Evolutionary conservation across 2,113 vertebrate genomes (phyloP).

Genomic region (Empidonax traillii): DNA sequence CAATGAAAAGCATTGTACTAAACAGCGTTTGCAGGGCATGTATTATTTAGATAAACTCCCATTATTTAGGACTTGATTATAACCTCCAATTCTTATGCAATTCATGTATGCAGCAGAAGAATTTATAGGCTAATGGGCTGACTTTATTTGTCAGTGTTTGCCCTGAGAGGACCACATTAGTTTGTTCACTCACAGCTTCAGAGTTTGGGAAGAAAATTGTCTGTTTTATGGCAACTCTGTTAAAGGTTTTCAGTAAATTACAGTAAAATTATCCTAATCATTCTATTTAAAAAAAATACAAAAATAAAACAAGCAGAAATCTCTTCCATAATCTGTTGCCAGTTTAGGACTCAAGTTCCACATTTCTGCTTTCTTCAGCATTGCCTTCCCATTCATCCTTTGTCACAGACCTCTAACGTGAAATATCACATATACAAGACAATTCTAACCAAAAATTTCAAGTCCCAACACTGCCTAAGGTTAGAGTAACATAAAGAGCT

Average conservation of each 20-base stretch:
- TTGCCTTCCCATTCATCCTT: background rate
- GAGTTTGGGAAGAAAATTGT: background rate
- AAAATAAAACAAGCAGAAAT: background rate
- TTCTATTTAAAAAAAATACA: background rate
- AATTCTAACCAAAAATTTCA: background rate
- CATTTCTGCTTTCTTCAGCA: background rate
- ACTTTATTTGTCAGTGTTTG: background rate
- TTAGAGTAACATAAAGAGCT: background rate
- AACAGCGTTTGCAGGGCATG: background rate
- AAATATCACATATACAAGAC: background rate
- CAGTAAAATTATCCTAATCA: background rate
- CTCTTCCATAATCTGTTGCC: background rate
- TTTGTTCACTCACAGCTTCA: background rate
- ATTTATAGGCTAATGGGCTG: background rate
- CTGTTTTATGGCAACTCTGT: background rate
- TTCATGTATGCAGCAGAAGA: background rate
- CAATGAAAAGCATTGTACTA: background rate
- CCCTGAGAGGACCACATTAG: background rate
- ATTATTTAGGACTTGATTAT: background rate
- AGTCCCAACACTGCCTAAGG: background rate
- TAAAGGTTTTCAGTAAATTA: background rate
- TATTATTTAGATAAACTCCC: background rate
- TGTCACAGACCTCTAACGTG: rapidly evolving
- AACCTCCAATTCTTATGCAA: background rate
- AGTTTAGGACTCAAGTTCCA: background rate